Base-by-base conservation (phyloP, 2,888 invertebrate genomes). In the Macrosoma leucophasiata region DNA sequence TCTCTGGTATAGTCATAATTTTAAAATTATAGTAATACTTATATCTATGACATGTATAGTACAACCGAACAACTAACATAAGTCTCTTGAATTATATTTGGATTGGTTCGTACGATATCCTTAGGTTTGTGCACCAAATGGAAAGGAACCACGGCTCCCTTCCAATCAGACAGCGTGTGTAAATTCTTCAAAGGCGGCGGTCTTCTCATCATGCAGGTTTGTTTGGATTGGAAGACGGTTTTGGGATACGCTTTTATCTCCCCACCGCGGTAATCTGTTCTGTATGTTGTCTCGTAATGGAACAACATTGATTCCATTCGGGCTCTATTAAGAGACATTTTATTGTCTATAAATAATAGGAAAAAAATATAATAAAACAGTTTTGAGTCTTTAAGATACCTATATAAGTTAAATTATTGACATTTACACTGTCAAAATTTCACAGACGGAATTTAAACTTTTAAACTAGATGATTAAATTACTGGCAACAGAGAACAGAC, bases 41-140 rank as follows among this genome's bases (percentile, higher is more conserved):
- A n/a, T n/a, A 9, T 12, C 5, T 18, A 5, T 3, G 2, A 2
- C 8, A 15, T 22, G 22, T 5, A 18, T 18, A 18, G 5, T n/a
- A n/a, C n/a, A n/a, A n/a, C n/a, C n/a, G n/a, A n/a, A 2, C 1
- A 13, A 59, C 72, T 62, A 37, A 74, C 72, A 35, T 35, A 62
- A 2, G 45, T 29, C 22, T 59, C 13, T 29, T 66, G 74, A 1
- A 55, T 33, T 2, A 43, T 18, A 3, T 36, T 23, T 0, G 76
- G 76, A 27, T 68, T 53, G 1, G 57, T 63, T 3, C 48, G 30
- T 3, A 57, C 20, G 4, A 71, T 55, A 0, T 53, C 49, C 12
- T 62, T 63, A 0, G 52, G 56, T 6, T 39, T 51, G 12, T 61
- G 58, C 18, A 64, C 42, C 21, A 69, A 33, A 33, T 41, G 41